Conservation (phyloP, 2,888 invertebrate species). For the Philaethria dido region DNA sequence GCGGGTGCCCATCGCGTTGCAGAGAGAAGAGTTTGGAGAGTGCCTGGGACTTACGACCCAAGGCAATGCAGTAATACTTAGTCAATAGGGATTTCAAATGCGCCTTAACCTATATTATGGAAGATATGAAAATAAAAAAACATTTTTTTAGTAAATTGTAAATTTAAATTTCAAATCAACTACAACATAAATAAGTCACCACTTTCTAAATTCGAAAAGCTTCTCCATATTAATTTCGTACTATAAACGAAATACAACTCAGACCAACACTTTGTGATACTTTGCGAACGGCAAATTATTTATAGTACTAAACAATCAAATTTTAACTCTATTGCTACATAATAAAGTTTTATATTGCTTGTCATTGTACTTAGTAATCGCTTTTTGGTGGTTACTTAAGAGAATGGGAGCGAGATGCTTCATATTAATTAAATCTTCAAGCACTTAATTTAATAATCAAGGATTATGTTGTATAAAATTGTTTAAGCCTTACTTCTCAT, state of each 20-base stretch:
- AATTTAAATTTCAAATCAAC: neutral
- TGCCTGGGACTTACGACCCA: no score
- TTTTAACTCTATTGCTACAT: neutral
- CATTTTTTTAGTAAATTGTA: no score
- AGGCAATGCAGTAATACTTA: no score
- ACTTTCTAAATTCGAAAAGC: neutral
- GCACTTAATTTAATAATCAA: conserved; percentile 9
- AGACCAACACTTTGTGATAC: neutral
- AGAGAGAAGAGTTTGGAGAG: no score
- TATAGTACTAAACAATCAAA: neutral
- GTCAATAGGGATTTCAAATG: no score
- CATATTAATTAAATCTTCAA: conserved; percentile 22
- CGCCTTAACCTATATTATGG: no score
- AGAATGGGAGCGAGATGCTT: conserved; percentile 22
- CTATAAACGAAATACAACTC: neutral
- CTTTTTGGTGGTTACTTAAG: conserved; percentile 21
- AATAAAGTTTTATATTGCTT: neutral
- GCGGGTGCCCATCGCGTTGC: no score
- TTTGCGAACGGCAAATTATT: conserved; percentile 4
- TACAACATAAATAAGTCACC: neutral
- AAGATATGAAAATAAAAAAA: no score
- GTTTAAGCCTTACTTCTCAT: neutral
- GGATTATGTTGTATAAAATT: conserved; percentile 20
- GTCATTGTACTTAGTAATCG: neutral
- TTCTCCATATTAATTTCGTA: neutral